Evolutionary conservation across 1,140 invertebrate species (phyloP), one percentile per base, ranked within the genome.

Genomic region (Caenorhabditis inopinata): DNA sequence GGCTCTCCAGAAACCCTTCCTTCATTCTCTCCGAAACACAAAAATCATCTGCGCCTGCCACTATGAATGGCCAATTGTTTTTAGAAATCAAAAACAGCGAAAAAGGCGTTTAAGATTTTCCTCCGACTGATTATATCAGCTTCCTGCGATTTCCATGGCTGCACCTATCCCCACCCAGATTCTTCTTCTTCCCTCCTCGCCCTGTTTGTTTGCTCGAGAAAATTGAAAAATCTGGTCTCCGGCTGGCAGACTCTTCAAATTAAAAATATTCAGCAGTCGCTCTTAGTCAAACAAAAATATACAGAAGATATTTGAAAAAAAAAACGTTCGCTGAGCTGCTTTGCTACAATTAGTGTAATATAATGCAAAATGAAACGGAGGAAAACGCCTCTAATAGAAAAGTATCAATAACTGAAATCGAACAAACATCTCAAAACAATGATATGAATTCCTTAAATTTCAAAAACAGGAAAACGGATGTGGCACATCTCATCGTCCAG

Each of bases 21-120:
- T 58, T 27, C 38, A 21, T 12, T 68, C 32, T 58, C 23, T 68
- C 38, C 25, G 16, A 68, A 42, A 42, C 38, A 42, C 38, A 14
- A n/a, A n/a, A 68, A 68, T 68, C 58, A 68, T 68, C 58, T 68
- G 58, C 58, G 58, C 32, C 32, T 68, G 32, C 38, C 58, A 29
- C n/a, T 23, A 42, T 7, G 14, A 42, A 42, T 14, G 6, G 5
- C 38, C 14, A 42, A 42, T 14, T 7, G 38, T 7, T 42, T 42
- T 42, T 42, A 42, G 14, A 7, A 7, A 7, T 42, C 38, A 5
- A 42, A 14, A 42, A 42, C n/a, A n/a, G 3, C 16, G 46, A 47
- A 7, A 18, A 47, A 7, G 46, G 18, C 46, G 48, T n/a, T 51
- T n/a, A 51, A 4, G 21, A 51, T 25, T 51, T 51, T 51, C 49